These are phyloP conservation scores for Sander lucioperca DNA, from an alignment of 2,113 vertebrate species.

Conservation along the genomic window DNA sequence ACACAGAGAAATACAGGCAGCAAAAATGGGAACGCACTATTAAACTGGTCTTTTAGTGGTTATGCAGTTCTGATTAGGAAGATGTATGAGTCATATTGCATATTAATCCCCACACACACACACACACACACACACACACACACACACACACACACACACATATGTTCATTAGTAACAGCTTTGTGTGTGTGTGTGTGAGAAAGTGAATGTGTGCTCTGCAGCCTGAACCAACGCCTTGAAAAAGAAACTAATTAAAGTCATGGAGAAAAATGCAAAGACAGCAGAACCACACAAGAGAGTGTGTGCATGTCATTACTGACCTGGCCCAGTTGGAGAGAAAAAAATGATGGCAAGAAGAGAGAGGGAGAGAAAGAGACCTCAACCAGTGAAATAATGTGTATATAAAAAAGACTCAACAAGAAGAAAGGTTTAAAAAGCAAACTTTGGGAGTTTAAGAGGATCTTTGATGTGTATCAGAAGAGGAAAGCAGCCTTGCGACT, in stretches of 20 bases:
- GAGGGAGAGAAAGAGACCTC: slow-evolving; percentile 70
- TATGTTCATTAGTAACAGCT: slow-evolving; percentile 31
- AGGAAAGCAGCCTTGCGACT: slow-evolving; percentile 82
- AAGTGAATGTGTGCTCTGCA: slow-evolving; percentile 26
- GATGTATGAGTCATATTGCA: slow-evolving; percentile 53
- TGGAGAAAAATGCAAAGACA: slow-evolving; percentile 74
- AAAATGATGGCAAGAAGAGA: slow-evolving; percentile 55
- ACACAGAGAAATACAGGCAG: slow-evolving; percentile 26
- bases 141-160: slow-evolving; percentile 26
- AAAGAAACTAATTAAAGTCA: slow-evolving; percentile 81
- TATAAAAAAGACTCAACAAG: slow-evolving; percentile 76
- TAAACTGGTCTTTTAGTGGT: slow-evolving; percentile 43
- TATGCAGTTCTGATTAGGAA: slow-evolving; percentile 42
- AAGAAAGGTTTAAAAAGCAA: slow-evolving; percentile 84
- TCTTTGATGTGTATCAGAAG: slow-evolving; percentile 88
- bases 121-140: slow-evolving; percentile 27
- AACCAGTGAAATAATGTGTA: slow-evolving; percentile 74
- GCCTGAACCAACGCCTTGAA: slow-evolving; percentile 68
- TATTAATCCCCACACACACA: slow-evolving; percentile 46
- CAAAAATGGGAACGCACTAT: slow-evolving; percentile 23
- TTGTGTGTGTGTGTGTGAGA: slow-evolving; percentile 2
- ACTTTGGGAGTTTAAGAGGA: slow-evolving; percentile 83
- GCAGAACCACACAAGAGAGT: slow-evolving; percentile 68
- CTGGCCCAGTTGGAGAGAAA: slow-evolving; percentile 61
- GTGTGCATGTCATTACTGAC: slow-evolving; percentile 79